Evolutionary conservation across 2,113 vertebrate species (phyloP).

Genomic region (Gavia stellata): DNA sequence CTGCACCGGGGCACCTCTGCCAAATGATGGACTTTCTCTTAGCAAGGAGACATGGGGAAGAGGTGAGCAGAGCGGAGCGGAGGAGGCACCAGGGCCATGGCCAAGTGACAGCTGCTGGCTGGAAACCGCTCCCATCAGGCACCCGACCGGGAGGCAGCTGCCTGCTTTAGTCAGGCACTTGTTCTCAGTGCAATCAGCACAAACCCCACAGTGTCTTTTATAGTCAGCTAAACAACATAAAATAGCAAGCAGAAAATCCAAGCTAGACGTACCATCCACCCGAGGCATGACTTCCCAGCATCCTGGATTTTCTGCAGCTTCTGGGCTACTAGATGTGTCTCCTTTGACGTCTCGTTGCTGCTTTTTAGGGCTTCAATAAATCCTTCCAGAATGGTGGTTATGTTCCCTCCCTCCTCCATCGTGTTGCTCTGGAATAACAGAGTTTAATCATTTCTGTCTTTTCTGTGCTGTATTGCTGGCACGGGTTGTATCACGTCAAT

Average conservation of each 20-base stretch:
- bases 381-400: neutral
- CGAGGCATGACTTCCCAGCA: rapidly evolving
- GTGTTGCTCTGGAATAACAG: neutral
- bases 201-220: rapidly evolving
- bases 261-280: neutral
- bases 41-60: neutral
- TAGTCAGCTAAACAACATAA: neutral
- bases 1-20: rapidly evolving
- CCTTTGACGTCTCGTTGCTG: rapidly evolving
- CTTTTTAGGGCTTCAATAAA: neutral
- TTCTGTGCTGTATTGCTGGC: neutral
- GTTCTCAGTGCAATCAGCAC: neutral
- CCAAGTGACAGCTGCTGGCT: neutral
- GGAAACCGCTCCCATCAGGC: neutral
- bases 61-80: neutral
- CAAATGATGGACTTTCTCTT: neutral
- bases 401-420: rapidly evolving
- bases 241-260: neutral
- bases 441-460: neutral
- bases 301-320: neutral
- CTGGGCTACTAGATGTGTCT: rapidly evolving
- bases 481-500: neutral
- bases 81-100: neutral
- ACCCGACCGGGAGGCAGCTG: rapidly evolving
- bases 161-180: neutral